Conservation (phyloP, 2,113 vertebrate genomes). For the Sciurus niger region DNA sequence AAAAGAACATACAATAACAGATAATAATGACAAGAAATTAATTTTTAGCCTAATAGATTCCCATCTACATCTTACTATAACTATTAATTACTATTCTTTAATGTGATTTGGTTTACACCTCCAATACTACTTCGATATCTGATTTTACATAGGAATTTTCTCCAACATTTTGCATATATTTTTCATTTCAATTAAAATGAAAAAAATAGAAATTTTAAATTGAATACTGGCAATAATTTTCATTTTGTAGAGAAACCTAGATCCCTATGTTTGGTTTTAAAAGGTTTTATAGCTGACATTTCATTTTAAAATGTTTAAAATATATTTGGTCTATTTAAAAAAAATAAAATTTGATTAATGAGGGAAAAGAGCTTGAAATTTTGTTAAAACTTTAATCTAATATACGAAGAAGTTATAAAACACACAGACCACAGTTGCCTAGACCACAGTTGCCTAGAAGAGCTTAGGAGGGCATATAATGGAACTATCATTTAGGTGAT, state of each 20-base stretch:
- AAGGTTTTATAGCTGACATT: slow-evolving; percentile 9
- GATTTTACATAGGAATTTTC: background rate
- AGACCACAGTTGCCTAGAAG: background rate
- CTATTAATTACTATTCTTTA: background rate
- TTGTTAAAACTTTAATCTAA: background rate
- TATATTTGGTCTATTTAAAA: background rate
- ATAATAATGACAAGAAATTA: background rate
- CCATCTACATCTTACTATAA: background rate
- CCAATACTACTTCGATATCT: background rate
- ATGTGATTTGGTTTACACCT: background rate
- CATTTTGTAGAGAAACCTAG: background rate
- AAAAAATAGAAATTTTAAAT: background rate
- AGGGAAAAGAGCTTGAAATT: background rate
- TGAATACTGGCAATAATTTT: background rate
- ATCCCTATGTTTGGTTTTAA: background rate
- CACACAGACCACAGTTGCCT: background rate
- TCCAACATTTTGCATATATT: background rate
- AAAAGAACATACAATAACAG: background rate
- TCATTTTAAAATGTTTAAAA: background rate
- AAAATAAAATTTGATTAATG: background rate
- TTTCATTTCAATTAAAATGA: background rate
- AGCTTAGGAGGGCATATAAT: background rate
- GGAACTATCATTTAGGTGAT: background rate
- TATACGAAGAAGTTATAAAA: background rate
- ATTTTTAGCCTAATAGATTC: background rate